Conservation (phyloP, 2,888 invertebrate genomes). For the Mycogona germanica region DNA sequence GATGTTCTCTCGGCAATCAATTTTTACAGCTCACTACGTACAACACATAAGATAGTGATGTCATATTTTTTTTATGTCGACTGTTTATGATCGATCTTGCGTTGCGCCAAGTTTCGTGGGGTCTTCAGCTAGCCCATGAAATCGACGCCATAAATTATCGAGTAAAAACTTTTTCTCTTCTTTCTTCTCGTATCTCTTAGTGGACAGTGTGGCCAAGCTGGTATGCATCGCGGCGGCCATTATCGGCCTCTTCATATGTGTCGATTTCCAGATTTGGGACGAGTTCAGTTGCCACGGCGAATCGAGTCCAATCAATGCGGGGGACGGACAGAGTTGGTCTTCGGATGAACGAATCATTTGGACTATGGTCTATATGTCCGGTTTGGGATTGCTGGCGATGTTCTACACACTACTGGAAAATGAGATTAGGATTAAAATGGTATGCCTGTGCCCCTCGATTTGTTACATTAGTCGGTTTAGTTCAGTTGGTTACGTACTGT, state of each 20-base stretch:
- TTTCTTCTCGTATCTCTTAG: background rate
- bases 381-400: slow-evolving; percentile 12
- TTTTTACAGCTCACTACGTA: no score
- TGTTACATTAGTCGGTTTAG: no score
- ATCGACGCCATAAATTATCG: background rate
- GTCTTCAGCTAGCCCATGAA: background rate
- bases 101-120: background rate
- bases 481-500: no score
- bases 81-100: background rate
- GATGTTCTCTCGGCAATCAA: no score
- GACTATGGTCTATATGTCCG: slow-evolving; percentile 19
- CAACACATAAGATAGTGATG: no score
- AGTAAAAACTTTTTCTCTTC: background rate
- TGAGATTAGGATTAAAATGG: slow-evolving; percentile 16
- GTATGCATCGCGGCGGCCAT: slow-evolving; percentile 18
- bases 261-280: slow-evolving; percentile 22
- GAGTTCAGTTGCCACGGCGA: slow-evolving; percentile 21
- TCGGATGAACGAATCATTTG: slow-evolving; percentile 18
- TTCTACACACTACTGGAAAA: slow-evolving; percentile 16
- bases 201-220: slow-evolving; percentile 16
- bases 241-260: slow-evolving; percentile 20
- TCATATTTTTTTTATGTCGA: background rate
- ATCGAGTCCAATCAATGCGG: background rate
- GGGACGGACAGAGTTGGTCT: slow-evolving; percentile 10
- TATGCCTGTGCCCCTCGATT: no score